phyloP scores from a whole-genome alignment of 2,113 vertebrate genomes.

The Talpa occidentalis region DNA sequence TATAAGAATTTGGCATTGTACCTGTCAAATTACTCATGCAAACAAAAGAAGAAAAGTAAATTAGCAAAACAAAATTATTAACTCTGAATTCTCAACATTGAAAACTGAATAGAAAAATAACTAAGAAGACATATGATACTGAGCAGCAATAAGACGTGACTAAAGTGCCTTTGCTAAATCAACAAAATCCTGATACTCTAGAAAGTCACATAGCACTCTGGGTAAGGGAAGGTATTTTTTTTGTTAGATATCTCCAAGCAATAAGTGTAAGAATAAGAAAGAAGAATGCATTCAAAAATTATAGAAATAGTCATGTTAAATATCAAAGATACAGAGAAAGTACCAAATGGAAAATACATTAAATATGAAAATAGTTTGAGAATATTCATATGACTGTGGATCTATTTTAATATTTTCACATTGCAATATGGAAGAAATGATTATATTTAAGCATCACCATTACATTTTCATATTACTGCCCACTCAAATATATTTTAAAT shows the following conservation, averaged over 20 bases:
- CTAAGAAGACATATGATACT: neutral
- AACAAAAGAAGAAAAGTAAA: constrained; percentile 35
- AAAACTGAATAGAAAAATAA: neutral
- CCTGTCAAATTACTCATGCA: neutral
- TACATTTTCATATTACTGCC: neutral
- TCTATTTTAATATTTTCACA: neutral
- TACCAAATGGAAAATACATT: neutral
- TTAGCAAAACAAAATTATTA: constrained; percentile 9
- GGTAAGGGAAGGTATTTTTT: neutral
- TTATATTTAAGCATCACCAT: neutral
- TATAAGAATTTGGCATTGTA: neutral
- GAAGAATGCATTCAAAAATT: neutral
- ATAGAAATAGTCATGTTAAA: neutral
- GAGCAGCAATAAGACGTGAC: neutral
- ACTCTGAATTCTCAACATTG: neutral
- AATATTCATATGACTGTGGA: neutral
- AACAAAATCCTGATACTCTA: neutral
- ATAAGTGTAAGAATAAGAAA: neutral
- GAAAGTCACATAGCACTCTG: neutral
- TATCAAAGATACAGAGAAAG: neutral
- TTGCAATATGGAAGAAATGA: neutral
- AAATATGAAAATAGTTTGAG: constrained; percentile 6
- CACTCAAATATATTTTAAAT: neutral
- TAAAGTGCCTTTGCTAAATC: neutral
- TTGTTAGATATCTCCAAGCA: neutral